Evolutionary conservation across 2,888 invertebrate genomes (phyloP).

Genomic region (Diarsia brunnea): DNA sequence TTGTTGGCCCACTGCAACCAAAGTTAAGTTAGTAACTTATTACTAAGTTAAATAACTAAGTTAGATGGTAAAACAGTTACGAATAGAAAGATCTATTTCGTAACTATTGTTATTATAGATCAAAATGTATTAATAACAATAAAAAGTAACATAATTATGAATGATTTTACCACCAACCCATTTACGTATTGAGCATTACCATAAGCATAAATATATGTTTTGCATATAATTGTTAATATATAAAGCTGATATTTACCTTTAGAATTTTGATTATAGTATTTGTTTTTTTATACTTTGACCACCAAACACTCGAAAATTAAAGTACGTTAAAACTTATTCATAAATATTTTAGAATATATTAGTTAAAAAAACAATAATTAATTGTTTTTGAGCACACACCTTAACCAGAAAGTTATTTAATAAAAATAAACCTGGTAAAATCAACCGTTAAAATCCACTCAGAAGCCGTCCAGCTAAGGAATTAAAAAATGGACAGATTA

Average conservation of each 20-base stretch:
- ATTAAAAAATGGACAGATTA: not conserved
- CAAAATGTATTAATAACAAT: not conserved
- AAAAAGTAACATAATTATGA: not conserved
- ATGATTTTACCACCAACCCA: not conserved
- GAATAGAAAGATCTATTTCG: not conserved
- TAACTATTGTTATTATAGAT: too few species aligned
- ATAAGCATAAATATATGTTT: slow-evolving; percentile 9
- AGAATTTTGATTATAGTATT: slow-evolving; percentile 50
- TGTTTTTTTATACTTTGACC: slow-evolving; percentile 20
- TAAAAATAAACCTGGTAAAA: not conserved
- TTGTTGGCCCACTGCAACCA: not conserved
- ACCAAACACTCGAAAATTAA: slow-evolving; percentile 49
- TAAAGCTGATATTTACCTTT: slow-evolving; percentile 62
- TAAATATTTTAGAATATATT: not conserved
- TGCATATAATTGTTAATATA: slow-evolving; percentile 35
- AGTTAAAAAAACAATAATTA: not conserved
- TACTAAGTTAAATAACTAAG: slow-evolving; percentile 25
- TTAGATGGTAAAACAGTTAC: slow-evolving; percentile 2
- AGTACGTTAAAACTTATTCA: not conserved
- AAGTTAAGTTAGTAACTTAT: slow-evolving; percentile 17
- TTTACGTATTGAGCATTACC: not conserved
- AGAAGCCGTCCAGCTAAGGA: not conserved
- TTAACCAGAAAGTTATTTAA: slow-evolving; percentile 6
- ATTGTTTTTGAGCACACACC: slow-evolving; percentile 5
- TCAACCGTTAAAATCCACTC: not conserved